A percentile compares a stretch with the other conserved stretches of the same genome.
phyloP scores from a whole-genome alignment of 2,888 invertebrate species.

The Noctua fimbriata region DNA sequence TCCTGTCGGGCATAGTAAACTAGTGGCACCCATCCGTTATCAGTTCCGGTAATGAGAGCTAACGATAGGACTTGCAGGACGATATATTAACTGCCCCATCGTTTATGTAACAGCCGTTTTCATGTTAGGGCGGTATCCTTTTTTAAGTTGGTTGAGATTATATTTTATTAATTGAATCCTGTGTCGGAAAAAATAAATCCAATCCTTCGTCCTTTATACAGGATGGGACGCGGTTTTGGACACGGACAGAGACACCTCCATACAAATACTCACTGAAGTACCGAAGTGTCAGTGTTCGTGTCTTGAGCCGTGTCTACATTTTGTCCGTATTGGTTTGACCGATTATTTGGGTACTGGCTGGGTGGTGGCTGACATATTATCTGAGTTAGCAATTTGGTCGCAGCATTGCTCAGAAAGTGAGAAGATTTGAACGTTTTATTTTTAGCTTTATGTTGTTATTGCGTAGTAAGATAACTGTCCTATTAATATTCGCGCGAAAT shows the following conservation, averaged over 20 bases:
- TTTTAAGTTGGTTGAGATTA: neutral
- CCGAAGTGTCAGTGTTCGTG: neutral
- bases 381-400: neutral
- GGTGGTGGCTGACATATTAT: no score
- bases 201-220: neutral
- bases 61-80: neutral
- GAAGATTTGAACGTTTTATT: neutral
- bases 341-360: no score
- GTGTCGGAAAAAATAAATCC: neutral
- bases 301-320: neutral
- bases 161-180: no score
- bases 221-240: neutral
- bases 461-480: neutral
- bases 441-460: constrained; percentile 23
- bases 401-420: neutral
- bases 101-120: neutral
- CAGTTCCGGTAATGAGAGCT: neutral
- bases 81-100: neutral
- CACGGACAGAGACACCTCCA: neutral
- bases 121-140: neutral
- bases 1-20: neutral
- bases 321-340: neutral
- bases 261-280: neutral
- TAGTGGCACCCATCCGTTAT: neutral
- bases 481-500: constrained; percentile 6